Evolutionary conservation across 1,140 invertebrate species (phyloP), one percentile per base, ranked within the genome.

Genomic region (Holotrichia oblita): DNA sequence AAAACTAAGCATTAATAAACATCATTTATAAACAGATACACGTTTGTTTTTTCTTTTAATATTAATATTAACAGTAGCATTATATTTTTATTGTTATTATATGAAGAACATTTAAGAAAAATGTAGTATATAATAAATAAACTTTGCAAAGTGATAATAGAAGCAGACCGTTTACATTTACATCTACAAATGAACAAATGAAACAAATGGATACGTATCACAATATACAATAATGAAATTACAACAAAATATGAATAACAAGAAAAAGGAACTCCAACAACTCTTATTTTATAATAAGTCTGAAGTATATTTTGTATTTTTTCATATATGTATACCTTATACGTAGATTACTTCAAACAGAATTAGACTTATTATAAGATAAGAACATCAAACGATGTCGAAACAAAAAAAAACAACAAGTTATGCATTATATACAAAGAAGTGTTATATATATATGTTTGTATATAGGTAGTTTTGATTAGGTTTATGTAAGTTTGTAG

Each of bases 191-290:
- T 73, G 24, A 73, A 64, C 59, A 64, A 64, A 42, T 74, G 73
- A 74, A 74, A 40, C 41, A 74, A 20, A 41, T 74, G 73, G 41
- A 74, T 44, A 74, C 41, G n/a, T 74, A 74, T 74, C 73, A 74
- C 73, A 74, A 74, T 74, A 69, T 69, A 74, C 73, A 44, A 74
- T 44, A 74, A 41, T 44, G 73, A 40, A 74, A 42, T 74, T 74
- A 74, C 73, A 74, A 74, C 73, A 74, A 74, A 74, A 74, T 69
- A 69, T 27, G 61, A 55, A 69, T 69, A 69, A 69, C 61, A 74
- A 40, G 41, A 74, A 74, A 73, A 42, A 74, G 73, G 73, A 74
- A 74, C 73, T 74, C 40, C 20, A 41, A 74, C 73, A 44, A 74
- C 34, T 8, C 73, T 74, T 74, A 74, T 42, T 74, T 74, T 44